Evolutionary conservation across 2,797 vertebrate species (phyloP), one percentile per base, ranked within the genome.

Genomic region (Rhynchonycteris naso): DNA sequence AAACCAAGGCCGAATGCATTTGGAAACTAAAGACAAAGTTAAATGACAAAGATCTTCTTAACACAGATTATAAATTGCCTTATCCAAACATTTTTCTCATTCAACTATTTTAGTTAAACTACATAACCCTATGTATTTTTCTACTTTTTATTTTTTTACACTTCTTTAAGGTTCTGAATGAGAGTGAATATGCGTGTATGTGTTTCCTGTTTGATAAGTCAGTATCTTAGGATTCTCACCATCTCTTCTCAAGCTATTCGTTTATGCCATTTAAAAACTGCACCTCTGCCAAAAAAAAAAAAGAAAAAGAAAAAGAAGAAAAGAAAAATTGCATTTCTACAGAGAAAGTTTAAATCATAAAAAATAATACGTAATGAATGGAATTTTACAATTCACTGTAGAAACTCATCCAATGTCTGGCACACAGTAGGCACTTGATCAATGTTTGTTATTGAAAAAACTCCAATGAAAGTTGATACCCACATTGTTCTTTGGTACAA

Each of bases 201-300:
- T 22, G 9, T 65, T 85, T 83, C 54, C 8, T 15, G 50, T 58
- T 33, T 72, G 15, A 38, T 84, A 63, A 76, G 5, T 88, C 56
- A 47, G 4, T 66, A 16, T 18, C 63, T 82, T 38, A 54, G 69
- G 47, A 22, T 35, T 69, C 18, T 72, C 16, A 68, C 5, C 24
- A 76, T 88, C 24, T 88, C 35, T 91, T 72, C 90, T 66, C 72
- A 80, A 89, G 68, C 7, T 38, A 54, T 47, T 90, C 66, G 5
- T 71, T 90, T 94, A 93, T 66, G 63, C 14, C 54, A 61, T 35
- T 79, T 87, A 61, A 92, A 95, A 87, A 80, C 54, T 33, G 1
- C 16, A 38, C 10, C 21, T 94, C 95, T 59, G 82, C 24, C 38
- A 47, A 68, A 43, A 69, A 90, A 78, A 33, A 35, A 33, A 43